phyloP scores from a whole-genome alignment of 2,113 vertebrate genomes.

The Motacilla tschutschensis region DNA sequence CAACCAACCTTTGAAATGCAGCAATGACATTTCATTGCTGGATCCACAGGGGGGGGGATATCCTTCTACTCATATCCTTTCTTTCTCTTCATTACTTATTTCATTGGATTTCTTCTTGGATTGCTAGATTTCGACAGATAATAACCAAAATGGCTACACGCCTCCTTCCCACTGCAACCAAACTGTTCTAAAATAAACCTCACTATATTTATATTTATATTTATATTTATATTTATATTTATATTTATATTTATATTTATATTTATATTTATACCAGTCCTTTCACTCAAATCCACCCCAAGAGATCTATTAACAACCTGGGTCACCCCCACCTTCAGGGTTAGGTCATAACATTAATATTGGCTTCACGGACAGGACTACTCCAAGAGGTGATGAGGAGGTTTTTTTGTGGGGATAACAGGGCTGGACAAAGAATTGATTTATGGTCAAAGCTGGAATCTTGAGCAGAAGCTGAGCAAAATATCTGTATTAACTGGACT shows the following conservation, averaged over 20 bases:
- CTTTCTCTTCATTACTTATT: background rate
- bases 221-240: background rate
- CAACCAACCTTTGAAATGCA: background rate
- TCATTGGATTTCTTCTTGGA: background rate
- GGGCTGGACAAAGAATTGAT: background rate
- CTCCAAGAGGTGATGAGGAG: background rate
- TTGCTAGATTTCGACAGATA: background rate
- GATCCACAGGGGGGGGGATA: fast-evolving
- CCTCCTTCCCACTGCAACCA: background rate
- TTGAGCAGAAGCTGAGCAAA: background rate
- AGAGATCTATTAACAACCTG: background rate
- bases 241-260: background rate
- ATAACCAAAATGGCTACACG: background rate
- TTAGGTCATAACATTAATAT: background rate
- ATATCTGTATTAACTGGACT: background rate
- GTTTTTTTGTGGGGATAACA: background rate
- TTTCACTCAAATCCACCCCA: background rate
- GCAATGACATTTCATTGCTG: background rate
- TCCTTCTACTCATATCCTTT: background rate
- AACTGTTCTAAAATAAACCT: background rate
- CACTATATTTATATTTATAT: background rate
- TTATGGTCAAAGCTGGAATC: background rate
- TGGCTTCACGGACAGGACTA: background rate
- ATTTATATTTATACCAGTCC: background rate
- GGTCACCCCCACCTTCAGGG: background rate